These are phyloP conservation scores for Tolmerus cingulatus DNA, from an alignment of 2,888 invertebrate genomes.

Conservation along the genomic window DNA sequence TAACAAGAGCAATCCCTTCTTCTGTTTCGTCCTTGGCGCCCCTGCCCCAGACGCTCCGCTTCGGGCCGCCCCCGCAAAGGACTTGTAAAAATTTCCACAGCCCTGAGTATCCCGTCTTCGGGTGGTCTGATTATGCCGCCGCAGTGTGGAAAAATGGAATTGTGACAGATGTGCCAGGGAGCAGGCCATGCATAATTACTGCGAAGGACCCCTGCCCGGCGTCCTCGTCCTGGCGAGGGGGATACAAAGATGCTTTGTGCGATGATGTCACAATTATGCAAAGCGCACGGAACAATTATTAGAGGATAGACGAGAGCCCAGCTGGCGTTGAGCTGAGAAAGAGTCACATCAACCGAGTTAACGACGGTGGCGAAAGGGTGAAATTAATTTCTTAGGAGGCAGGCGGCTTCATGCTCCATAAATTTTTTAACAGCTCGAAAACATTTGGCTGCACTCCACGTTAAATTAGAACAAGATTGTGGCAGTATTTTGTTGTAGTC, in stretches of 20 bases:
- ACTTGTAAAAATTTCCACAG: background rate
- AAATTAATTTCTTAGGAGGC: background rate
- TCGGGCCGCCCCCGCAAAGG: background rate
- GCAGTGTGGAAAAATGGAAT: conserved; percentile 12
- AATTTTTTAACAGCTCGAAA: background rate
- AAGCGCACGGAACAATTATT: conserved; percentile 6
- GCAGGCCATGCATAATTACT: conserved; percentile 45
- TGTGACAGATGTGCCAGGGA: conserved; percentile 40
- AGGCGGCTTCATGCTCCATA: background rate
- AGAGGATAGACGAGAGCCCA: background rate
- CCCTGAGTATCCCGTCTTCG: background rate
- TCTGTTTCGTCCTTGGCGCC: background rate
- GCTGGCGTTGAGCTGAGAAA: background rate
- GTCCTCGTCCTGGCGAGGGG: background rate
- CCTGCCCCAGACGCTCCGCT: background rate
- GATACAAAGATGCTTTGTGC: background rate
- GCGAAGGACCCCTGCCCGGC: too few relatives aligned
- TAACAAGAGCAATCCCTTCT: background rate
- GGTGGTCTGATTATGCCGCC: conserved; percentile 8
- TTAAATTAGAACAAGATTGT: background rate
- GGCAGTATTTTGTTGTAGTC: background rate
- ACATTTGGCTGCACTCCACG: background rate
- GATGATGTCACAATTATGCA: conserved; percentile 27
- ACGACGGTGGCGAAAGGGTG: background rate
- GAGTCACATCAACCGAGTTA: background rate